These are phyloP conservation scores for Lagopus muta DNA, from an alignment of 2,113 vertebrate species.

Conservation along the genomic window DNA sequence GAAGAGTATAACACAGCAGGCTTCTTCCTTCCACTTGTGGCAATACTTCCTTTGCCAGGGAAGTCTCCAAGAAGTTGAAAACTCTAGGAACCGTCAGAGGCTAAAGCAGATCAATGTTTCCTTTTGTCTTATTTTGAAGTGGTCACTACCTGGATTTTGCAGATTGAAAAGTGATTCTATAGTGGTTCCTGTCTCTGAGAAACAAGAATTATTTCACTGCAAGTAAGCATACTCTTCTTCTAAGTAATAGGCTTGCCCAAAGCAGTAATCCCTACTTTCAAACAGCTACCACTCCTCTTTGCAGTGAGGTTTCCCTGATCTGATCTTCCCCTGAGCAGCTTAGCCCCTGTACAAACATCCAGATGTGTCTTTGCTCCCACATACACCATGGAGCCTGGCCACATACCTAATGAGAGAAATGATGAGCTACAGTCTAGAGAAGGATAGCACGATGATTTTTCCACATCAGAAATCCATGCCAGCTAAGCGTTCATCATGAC, in stretches of 20 bases:
- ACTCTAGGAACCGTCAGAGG: background rate
- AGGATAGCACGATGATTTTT: constrained; percentile 18
- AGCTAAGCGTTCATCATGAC: background rate
- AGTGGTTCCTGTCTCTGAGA: background rate
- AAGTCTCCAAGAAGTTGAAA: background rate
- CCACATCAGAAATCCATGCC: constrained; percentile 20
- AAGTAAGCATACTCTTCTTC: background rate
- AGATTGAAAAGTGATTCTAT: background rate
- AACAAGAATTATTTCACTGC: background rate
- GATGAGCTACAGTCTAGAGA: background rate
- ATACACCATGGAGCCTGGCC: background rate
- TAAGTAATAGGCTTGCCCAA: background rate
- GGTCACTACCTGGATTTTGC: background rate
- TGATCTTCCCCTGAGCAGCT: background rate
- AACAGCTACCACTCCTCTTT: background rate
- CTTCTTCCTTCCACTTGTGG: background rate
- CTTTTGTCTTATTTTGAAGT: background rate
- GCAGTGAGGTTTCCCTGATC: background rate
- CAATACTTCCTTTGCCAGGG: background rate
- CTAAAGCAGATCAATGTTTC: background rate
- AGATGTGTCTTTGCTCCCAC: background rate
- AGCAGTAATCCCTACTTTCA: background rate
- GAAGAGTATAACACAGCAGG: background rate
- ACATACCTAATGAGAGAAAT: background rate
- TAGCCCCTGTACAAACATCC: background rate